Conservation (phyloP, 1,140 invertebrate genomes). For the Drosophila baimaii region DNA sequence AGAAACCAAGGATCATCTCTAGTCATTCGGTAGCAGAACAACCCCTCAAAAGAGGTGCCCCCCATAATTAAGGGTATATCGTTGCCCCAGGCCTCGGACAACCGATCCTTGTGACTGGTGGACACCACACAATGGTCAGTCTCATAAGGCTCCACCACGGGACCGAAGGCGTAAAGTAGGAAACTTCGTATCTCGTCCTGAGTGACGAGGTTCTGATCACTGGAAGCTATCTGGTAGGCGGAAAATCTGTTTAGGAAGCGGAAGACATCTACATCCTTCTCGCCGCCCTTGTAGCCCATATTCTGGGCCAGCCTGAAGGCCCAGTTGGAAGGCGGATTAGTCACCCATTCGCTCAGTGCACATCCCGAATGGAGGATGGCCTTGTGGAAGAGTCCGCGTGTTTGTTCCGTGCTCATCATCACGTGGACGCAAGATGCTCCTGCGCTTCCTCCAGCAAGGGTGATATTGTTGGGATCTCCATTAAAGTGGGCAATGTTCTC, state of each 20-base stretch:
- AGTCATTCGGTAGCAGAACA: conserved; percentile 52
- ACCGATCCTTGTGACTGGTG: conserved; percentile 50
- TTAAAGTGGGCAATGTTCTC: conserved; percentile 86
- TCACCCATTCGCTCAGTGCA: conserved; percentile 81
- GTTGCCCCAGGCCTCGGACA: conserved; percentile 72
- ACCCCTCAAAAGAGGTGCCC: conserved; percentile 74
- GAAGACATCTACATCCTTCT: conserved; percentile 61
- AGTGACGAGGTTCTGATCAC: conserved; percentile 43
- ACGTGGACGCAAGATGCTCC: conserved; percentile 79
- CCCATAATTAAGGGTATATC: conserved; percentile 84
- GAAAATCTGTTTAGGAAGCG: conserved; percentile 36
- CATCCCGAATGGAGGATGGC: conserved; percentile 86
- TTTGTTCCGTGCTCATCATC: conserved; percentile 85
- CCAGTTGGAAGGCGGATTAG: conserved; percentile 41
- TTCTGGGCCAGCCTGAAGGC: conserved; percentile 52
- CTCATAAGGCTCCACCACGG: conserved; percentile 71
- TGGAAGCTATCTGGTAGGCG: conserved; percentile 86
- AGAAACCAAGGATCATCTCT: conserved; percentile 47
- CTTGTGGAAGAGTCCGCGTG: conserved; percentile 84
- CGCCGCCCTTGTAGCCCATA: conserved; percentile 63
- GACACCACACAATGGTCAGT: conserved; percentile 59
- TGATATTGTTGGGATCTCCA: conserved; percentile 84
- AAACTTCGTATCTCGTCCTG: conserved; percentile 50
- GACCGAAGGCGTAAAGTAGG: conserved; percentile 59
- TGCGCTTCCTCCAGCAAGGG: conserved; percentile 79